Base-by-base conservation (phyloP, 2,113 vertebrate genomes). In the Noctilio leporinus region DNA sequence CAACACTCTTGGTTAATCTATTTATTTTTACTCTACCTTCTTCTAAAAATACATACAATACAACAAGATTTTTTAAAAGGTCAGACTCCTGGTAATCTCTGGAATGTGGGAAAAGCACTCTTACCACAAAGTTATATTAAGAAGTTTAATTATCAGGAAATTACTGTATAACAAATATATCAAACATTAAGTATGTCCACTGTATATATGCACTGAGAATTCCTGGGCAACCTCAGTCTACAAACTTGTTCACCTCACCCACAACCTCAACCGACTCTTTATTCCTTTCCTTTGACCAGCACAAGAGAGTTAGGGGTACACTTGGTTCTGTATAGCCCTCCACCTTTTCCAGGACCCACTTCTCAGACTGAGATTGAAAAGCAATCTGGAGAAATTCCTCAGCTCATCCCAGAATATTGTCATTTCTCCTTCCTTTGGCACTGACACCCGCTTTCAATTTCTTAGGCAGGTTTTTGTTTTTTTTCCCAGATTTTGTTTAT, bases 121-220 rank as follows among this genome's bases (percentile, higher is more conserved):
- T 92, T 65, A 88, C 97, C 97, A 94, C 97, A 75, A 96, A 94
- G 96, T 95, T 97, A 97, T 97, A 97, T 96, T 97, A 96, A 96
- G 96, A 91, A 95, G 88, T 87, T 97, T 97, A 97, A 96, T 97
- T 95, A 95, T 96, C 97, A 97, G 89, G 93, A 97, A 96, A 94
- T 96, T 62, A 77, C 96, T 93, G 45, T 93, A 96, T 93, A 96
- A 95, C 90, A 95, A 97, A 95, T 85, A 96, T 94, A 96, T 97
- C 96, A 96, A 96, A 95, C 91, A 97, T 84, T 17, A 87, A 94
- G 67, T 94, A 85, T 97, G 96, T 92, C 70, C 94, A 95, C 93
- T 95, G 96, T 69, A 92, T 97, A 95, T 97, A 94, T 82, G 84
- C 97, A 91, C 94, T 94, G 86, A 93, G 90, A 92, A 97, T 97